These are phyloP conservation scores for Novumbra hubbsi DNA, from an alignment of 2,797 vertebrate genomes.

Conservation along the genomic window DNA sequence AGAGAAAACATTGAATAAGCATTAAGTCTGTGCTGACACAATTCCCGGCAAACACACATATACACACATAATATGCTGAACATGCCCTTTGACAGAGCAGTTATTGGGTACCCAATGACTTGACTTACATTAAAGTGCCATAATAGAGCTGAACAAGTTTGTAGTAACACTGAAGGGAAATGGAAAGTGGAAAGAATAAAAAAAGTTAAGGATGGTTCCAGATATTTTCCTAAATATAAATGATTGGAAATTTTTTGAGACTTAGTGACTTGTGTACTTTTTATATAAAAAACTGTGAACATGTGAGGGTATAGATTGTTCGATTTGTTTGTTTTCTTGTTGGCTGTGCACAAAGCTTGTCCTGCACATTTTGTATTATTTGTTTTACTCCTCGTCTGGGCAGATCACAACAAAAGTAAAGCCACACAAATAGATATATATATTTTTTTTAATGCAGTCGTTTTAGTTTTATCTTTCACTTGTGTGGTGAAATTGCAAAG, in stretches of 20 bases:
- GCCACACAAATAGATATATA: neutral
- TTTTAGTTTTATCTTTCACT: too few relatives aligned
- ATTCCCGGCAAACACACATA: neutral
- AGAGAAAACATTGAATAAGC: neutral
- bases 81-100: constrained; percentile 14
- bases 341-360: neutral
- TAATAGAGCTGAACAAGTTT: constrained; percentile 53
- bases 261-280: constrained; percentile 31
- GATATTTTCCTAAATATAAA: constrained; percentile 41
- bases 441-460: too few relatives aligned
- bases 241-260: constrained; percentile 51
- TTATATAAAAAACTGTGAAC: constrained; percentile 30
- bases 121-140: constrained; percentile 14
- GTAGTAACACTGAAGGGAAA: constrained; percentile 29
- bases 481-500: too few relatives aligned
- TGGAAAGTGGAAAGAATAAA: constrained; percentile 32
- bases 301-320: neutral
- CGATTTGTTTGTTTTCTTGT: neutral
- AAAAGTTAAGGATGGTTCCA: constrained; percentile 26
- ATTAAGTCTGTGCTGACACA: neutral
- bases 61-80: constrained; percentile 21
- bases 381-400: neutral
- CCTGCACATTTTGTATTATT: constrained; percentile 3
- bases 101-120: constrained; percentile 34
- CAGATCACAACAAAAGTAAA: neutral